These are phyloP conservation scores for Saturnia japonica DNA, from an alignment of 2,888 invertebrate species.

Conservation along the genomic window DNA sequence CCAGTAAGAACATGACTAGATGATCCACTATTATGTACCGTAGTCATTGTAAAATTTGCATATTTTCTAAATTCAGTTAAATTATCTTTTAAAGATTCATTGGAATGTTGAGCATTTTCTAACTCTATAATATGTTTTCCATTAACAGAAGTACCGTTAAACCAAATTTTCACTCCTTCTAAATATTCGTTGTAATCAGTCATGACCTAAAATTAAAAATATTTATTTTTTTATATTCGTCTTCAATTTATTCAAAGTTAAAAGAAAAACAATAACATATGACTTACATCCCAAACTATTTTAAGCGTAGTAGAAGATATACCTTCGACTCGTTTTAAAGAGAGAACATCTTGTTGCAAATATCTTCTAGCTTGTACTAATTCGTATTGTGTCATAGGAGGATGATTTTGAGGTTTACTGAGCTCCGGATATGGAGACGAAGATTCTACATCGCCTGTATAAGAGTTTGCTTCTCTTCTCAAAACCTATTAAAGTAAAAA, in stretches of 20 bases:
- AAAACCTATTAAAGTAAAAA: conserved; percentile 53
- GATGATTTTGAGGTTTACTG: conserved; percentile 80
- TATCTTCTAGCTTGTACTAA: conserved; percentile 89
- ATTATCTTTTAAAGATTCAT: conserved; percentile 56
- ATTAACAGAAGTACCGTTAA: conserved; percentile 72
- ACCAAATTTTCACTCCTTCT: conserved; percentile 87
- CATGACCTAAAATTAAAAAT: conserved; percentile 60
- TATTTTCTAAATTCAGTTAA: conserved; percentile 64
- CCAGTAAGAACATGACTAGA: conserved; percentile 89
- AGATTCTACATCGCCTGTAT: conserved; percentile 62
- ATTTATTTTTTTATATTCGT: background rate
- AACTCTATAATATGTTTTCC: conserved; percentile 56
- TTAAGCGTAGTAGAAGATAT: conserved; percentile 89
- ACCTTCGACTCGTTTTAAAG: conserved; percentile 85
- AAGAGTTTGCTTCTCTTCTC: conserved; percentile 73
- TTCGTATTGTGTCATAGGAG: conserved; percentile 87
- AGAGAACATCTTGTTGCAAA: conserved; percentile 90
- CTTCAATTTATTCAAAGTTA: background rate
- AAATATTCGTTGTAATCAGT: conserved; percentile 81
- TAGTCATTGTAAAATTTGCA: conserved; percentile 86
- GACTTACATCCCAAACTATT: conserved; percentile 90
- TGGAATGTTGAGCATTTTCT: conserved; percentile 52
- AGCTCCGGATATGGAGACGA: conserved; percentile 72
- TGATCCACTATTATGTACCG: conserved; percentile 86
- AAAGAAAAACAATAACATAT: background rate